Evolutionary conservation across 2,797 vertebrate species (phyloP).

Genomic region (Enteromius radiatus): DNA sequence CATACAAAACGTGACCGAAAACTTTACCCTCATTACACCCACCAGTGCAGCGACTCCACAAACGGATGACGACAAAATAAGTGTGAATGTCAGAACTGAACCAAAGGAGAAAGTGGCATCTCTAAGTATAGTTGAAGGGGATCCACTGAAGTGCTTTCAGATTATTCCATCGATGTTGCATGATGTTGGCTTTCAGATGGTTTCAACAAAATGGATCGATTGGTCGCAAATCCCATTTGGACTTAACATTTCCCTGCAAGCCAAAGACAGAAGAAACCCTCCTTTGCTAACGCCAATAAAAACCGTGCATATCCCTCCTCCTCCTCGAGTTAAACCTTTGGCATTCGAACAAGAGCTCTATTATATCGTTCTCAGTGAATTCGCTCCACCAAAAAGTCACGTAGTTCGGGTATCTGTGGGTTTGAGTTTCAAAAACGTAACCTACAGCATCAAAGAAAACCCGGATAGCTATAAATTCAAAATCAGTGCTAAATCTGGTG

Average conservation of each 20-base stretch:
- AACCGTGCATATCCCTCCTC: conserved; percentile 82
- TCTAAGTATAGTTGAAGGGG: conserved; percentile 85
- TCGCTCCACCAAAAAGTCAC: conserved; percentile 85
- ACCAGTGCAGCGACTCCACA: conserved; percentile 65
- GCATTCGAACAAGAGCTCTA: conserved; percentile 86
- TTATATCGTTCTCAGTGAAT: conserved; percentile 85
- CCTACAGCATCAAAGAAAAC: conserved; percentile 83
- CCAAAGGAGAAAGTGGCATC: conserved; percentile 76
- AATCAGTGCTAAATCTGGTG: conserved; percentile 86
- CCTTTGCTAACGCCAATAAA: conserved; percentile 79
- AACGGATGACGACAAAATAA: conserved; percentile 71
- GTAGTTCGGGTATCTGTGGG: conserved; percentile 83
- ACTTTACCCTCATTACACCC: conserved; percentile 76
- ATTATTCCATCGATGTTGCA: conserved; percentile 81
- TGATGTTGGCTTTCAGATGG: conserved; percentile 85
- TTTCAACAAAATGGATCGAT: conserved; percentile 85
- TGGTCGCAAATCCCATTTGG: conserved; percentile 86
- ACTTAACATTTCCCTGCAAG: conserved; percentile 92
- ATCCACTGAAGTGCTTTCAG: conserved; percentile 86
- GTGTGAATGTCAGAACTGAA: conserved; percentile 80
- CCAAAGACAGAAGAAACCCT: conserved; percentile 82
- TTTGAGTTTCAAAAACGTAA: conserved; percentile 75
- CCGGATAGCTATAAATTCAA: conserved; percentile 82
- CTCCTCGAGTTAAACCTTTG: conserved; percentile 75
- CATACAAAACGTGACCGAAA: conserved; percentile 77